A percentile compares a stretch with the other conserved stretches of the same genome.
Conservation (phyloP, 2,888 invertebrate genomes). For the Sclerodermus sp. region DNA sequence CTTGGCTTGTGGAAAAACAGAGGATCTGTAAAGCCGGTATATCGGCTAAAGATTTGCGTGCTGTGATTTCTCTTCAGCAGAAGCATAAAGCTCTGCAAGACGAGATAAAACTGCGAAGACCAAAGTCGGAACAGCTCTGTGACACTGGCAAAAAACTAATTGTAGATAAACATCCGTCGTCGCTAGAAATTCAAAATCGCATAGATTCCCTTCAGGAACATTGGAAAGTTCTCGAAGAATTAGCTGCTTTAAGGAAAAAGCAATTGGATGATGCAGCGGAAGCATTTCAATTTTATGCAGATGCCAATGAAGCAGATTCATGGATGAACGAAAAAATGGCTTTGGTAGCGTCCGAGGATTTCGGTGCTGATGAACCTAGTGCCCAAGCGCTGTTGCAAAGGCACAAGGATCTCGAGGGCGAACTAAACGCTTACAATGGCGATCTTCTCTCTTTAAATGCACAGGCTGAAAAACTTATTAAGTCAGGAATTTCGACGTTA, state of each 20-base stretch:
- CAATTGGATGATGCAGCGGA: slow-evolving; percentile 86
- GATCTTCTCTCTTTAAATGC: slow-evolving; percentile 81
- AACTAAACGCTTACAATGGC: slow-evolving; percentile 83
- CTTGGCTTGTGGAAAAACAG: slow-evolving; percentile 95
- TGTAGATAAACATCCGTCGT: slow-evolving; percentile 78
- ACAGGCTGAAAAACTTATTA: slow-evolving; percentile 76
- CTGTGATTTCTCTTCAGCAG: slow-evolving; percentile 85
- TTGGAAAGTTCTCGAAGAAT: slow-evolving; percentile 86
- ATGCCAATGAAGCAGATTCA: slow-evolving; percentile 96
- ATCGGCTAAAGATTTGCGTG: slow-evolving; percentile 89
- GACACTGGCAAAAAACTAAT: slow-evolving; percentile 76
- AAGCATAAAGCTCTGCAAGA: slow-evolving; percentile 89
- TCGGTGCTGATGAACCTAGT: slow-evolving; percentile 89
- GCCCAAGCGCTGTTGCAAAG: slow-evolving; percentile 86
- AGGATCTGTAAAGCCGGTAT: slow-evolving; percentile 91
- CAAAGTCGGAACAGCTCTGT: slow-evolving; percentile 71
- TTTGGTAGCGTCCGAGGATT: slow-evolving; percentile 85
- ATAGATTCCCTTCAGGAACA: slow-evolving; percentile 78
- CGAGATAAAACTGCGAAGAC: slow-evolving; percentile 80
- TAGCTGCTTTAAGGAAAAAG: slow-evolving; percentile 73
- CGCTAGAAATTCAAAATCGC: slow-evolving; percentile 78
- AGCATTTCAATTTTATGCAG: slow-evolving; percentile 95
- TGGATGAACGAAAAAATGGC: slow-evolving; percentile 97
- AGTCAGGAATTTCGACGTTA: slow-evolving; percentile 73
- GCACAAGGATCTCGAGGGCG: slow-evolving; percentile 84